A percentile compares a stretch with the other conserved stretches of the same genome.
Conservation (phyloP, 2,113 vertebrate species). For the Uropsilus gracilis region DNA sequence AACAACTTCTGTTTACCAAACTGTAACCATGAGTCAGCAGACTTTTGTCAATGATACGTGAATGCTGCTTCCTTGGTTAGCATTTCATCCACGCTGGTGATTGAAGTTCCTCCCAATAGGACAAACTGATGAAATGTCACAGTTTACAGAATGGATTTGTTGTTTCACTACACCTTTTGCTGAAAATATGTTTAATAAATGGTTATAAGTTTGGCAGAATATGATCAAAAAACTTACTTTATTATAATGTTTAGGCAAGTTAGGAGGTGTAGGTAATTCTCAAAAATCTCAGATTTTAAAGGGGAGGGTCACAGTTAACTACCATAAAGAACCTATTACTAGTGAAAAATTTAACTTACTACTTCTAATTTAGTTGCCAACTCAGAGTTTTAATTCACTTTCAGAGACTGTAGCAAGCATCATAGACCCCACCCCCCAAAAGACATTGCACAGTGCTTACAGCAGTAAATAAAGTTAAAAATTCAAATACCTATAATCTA, state of each 20-base stretch:
- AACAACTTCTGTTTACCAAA: not conserved
- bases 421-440: not conserved
- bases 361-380: not conserved
- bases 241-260: not conserved
- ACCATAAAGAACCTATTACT: not conserved
- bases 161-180: not conserved
- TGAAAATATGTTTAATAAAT: not conserved
- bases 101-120: not conserved
- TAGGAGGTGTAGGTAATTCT: not conserved
- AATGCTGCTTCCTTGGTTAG: not conserved
- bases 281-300: not conserved
- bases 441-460: not conserved
- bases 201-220: not conserved
- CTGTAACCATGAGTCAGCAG: not conserved
- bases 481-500: not conserved
- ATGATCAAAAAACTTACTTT: not conserved
- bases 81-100: not conserved
- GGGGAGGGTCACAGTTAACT: not conserved
- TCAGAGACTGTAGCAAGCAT: not conserved
- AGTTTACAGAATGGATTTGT: not conserved
- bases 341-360: not conserved
- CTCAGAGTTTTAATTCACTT: not conserved
- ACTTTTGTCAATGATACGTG: not conserved
- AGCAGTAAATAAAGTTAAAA: not conserved
- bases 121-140: not conserved